Percentiles rank a stretch among this genome's conserved stretches.
These are phyloP conservation scores for Eidolon dupreanum DNA, from an alignment of 2,797 vertebrate species.

Conservation along the genomic window DNA sequence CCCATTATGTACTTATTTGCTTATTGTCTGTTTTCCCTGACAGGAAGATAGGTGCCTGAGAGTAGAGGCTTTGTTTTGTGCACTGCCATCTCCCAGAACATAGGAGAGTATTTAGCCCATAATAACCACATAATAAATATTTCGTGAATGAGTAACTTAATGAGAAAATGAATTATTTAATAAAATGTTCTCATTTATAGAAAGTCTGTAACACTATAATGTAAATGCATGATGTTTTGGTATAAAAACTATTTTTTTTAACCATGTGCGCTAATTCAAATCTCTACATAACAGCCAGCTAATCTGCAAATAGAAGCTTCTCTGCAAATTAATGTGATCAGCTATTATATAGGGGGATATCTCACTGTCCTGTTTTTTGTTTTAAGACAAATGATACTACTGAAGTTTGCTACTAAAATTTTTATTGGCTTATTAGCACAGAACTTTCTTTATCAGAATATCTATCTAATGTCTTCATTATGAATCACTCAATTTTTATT, in stretches of 20 bases:
- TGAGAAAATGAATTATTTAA: background rate
- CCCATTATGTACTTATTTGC: background rate
- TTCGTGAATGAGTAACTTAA: background rate
- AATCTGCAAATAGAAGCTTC: background rate
- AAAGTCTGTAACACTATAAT: conserved; percentile 25
- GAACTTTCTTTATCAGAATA: background rate
- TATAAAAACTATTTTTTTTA: background rate
- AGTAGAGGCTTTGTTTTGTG: background rate
- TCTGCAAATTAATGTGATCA: conserved; percentile 22
- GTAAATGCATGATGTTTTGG: background rate
- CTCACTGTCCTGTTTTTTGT: background rate
- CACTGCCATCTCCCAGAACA: background rate
- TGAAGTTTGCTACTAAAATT: background rate
- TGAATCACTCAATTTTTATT: background rate
- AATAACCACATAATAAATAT: background rate
- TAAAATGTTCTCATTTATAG: background rate
- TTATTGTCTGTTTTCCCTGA: background rate
- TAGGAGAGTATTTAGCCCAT: background rate
- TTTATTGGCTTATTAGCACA: background rate
- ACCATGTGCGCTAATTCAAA: conserved; percentile 24
- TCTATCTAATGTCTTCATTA: background rate
- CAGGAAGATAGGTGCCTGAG: background rate
- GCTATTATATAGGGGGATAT: background rate
- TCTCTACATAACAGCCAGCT: background rate
- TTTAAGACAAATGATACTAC: conserved; percentile 27